Base-by-base conservation (phyloP, 2,888 invertebrate species). In the Macrophya alboannulata region DNA sequence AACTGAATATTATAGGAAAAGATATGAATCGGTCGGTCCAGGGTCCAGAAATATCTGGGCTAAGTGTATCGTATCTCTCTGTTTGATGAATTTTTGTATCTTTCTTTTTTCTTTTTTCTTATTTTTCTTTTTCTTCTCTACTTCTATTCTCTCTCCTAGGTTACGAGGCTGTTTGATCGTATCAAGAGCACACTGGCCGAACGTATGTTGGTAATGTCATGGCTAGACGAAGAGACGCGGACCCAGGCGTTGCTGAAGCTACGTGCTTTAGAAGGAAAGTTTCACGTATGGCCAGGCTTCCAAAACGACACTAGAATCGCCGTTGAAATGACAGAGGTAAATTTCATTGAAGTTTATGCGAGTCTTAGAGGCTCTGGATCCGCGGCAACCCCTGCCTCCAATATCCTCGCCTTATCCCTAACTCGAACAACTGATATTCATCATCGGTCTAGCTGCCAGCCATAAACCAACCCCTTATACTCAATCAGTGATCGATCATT, bases 151-250 rank as follows among this genome's bases (percentile, higher is more conserved):
- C 21, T 40, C 76, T 51, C 87, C 8, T n/a, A 93, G 93, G 92
- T 93, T 74, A 89, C 88, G 21, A 90, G 89, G 82, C 90, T 95
- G 88, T 94, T 94, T 88, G 92, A 91, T 82, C 91, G 93, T 68
- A 91, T 95, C 86, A 94, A 94, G 88, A 92, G 92, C 85, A 94
- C 94, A 12, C 90, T 94, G 59, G 92, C 92, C 6, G 91, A 92
- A 51, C 91, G 94, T 43, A 93, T 94, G 89, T 89, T 92, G 87
- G 91, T 92, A 25, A 92, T 94, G 85, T 91, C 93, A 76, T 94
- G 94, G 94, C 90, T 94, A 82, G 94, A 94, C 88, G 93, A 93
- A 59, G 92, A 92, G 85, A 94, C 94, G 12, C 92, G 94, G 87
- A 92, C 92, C 21, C 92, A 92, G 86, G 94, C 94, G 21, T 89